Evolutionary conservation across 2,113 vertebrate species (phyloP).

Genomic region (Bucco capensis): DNA sequence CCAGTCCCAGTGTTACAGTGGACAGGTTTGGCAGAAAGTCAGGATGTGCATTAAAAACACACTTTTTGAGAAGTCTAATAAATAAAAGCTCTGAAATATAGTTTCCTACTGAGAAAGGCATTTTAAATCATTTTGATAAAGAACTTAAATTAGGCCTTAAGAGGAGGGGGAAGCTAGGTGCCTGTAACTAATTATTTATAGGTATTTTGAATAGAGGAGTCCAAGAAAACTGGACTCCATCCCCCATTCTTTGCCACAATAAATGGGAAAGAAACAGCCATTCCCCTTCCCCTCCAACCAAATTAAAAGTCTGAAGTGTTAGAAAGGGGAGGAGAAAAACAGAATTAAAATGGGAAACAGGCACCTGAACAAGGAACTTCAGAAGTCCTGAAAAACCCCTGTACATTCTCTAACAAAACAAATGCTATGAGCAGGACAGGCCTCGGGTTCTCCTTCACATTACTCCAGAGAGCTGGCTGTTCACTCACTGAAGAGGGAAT

Average conservation of each 20-base stretch:
- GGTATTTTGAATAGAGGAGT: conserved; percentile 68
- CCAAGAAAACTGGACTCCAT: conserved; percentile 32
- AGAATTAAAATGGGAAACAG: background rate
- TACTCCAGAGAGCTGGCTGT: background rate
- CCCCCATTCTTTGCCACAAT: conserved; percentile 17
- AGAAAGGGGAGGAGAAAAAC: background rate
- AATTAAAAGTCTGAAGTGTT: background rate
- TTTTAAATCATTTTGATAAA: conserved; percentile 84
- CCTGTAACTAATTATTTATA: conserved; percentile 79
- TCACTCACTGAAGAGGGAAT: background rate
- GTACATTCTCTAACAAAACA: background rate
- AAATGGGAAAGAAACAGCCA: background rate
- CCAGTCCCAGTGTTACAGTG: conserved; percentile 63
- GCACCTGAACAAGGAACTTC: background rate
- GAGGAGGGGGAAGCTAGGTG: conserved; percentile 54
- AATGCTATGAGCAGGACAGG: background rate
- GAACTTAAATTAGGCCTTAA: conserved; percentile 76
- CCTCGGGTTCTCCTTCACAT: background rate
- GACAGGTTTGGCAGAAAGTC: conserved; percentile 80
- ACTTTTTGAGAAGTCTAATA: conserved; percentile 77
- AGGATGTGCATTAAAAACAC: conserved; percentile 83
- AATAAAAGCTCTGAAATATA: conserved; percentile 82
- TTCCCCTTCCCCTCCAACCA: background rate
- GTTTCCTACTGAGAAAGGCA: conserved; percentile 72
- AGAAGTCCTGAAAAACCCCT: background rate